These are phyloP conservation scores for Euphydryas editha DNA, from an alignment of 2,888 invertebrate genomes.

Conservation along the genomic window DNA sequence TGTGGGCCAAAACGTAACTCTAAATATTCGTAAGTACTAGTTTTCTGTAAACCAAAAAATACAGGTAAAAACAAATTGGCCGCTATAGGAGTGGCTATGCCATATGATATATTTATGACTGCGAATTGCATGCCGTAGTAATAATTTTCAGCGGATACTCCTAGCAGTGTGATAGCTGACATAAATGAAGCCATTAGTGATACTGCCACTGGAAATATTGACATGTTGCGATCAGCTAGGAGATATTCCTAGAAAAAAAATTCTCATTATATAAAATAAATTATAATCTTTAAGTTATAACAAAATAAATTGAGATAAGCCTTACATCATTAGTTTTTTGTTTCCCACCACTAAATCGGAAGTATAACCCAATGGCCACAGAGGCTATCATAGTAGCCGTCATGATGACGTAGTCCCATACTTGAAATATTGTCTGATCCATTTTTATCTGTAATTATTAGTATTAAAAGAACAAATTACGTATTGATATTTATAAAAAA, in stretches of 20 bases:
- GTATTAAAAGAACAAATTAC: neutral
- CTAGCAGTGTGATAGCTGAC: slow-evolving; percentile 95
- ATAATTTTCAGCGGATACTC: slow-evolving; percentile 94
- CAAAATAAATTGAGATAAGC: neutral
- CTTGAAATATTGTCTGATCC: slow-evolving; percentile 77
- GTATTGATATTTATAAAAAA: neutral
- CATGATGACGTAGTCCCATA: slow-evolving; percentile 91
- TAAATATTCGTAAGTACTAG: slow-evolving; percentile 97
- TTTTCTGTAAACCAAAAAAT: slow-evolving; percentile 91
- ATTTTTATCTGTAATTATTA: slow-evolving; percentile 43
- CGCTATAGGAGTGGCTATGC: slow-evolving; percentile 89
- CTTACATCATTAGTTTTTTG: slow-evolving; percentile 91
- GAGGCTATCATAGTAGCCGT: slow-evolving; percentile 87
- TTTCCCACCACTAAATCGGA: slow-evolving; percentile 92
- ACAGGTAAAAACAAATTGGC: slow-evolving; percentile 92
- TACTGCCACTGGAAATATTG: slow-evolving; percentile 91
- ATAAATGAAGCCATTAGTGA: slow-evolving; percentile 97
- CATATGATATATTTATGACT: slow-evolving; percentile 89
- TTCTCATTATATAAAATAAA: slow-evolving; percentile 6
- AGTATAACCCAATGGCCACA: slow-evolving; percentile 91
- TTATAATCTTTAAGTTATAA: neutral
- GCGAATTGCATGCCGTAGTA: slow-evolving; percentile 92
- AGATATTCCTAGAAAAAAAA: slow-evolving; percentile 88
- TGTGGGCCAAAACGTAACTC: slow-evolving; percentile 92
- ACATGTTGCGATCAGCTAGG: slow-evolving; percentile 91